Base-by-base conservation (phyloP, 2,113 vertebrate species). In the Pampusana beccarii region DNA sequence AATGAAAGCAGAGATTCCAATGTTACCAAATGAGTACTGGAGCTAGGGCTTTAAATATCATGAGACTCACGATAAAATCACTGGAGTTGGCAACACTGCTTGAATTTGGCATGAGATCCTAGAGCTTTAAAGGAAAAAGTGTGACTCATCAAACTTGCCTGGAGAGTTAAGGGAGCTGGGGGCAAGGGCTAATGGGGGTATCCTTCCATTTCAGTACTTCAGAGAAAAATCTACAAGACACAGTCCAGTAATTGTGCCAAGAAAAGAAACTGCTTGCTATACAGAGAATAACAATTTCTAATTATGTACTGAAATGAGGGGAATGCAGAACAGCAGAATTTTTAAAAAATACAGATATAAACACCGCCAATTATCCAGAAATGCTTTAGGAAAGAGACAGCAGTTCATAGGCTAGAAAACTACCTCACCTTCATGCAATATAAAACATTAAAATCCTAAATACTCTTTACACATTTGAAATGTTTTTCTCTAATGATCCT, bases 71-170 rank as follows among this genome's bases (percentile, higher is more conserved):
- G 92, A 96, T 96, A 96, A 97, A 96, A 96, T 96, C 95, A 88
- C 80, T 80, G 34, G 62, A 80, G 69, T 6, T 94, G 86, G 80
- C 92, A 96, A 79, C 60, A 42, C 80, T 96, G 90, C 80, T 95
- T 95, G 82, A 95, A 95, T 97, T 92, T 96, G 94, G 95, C 90
- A 92, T 4, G 3, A 93, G 69, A 95, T 94, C 53, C 75, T 94
- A 90, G 90, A 84, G 82, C 80, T 95, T 94, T 93, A 88, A 96
- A 95, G 60, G 72, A 80, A 94, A 93, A 94, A 95, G 81, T 77
- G 67, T 97, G 93, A 95, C 93, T 96, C 92, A 95, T 95, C 93
- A 94, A 93, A 94, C 67, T 94, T 93, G 88, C 93, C 72, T 94
- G 88, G 72, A 92, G 95, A 96, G 90, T 90, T 95, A 88, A 96